phyloP scores from a whole-genome alignment of 2,797 vertebrate species.

The Coranthus polyacanthus region DNA sequence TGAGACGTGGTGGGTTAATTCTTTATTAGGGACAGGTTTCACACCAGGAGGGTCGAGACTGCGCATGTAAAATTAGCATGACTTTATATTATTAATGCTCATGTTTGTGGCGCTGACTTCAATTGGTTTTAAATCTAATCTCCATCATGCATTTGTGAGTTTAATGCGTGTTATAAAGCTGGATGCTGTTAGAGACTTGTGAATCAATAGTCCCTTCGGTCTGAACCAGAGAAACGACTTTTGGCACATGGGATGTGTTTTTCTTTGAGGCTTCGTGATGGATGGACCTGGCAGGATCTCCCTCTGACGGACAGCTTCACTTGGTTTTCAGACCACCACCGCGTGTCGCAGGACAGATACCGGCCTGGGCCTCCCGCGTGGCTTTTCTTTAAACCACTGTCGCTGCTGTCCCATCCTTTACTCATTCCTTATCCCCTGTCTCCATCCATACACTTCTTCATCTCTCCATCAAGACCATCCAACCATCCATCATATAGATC shows the following conservation, averaged over 20 bases:
- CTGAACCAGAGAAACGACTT: conserved; percentile 35
- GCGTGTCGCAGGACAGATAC: conserved; percentile 59
- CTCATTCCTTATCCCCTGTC: conserved; percentile 52
- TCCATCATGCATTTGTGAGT: conserved; percentile 1
- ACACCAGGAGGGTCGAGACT: not conserved
- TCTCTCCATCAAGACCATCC: conserved; percentile 51
- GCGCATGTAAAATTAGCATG: not conserved
- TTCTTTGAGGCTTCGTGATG: conserved; percentile 57
- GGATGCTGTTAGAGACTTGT: conserved; percentile 8
- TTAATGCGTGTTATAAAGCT: conserved; percentile 15
- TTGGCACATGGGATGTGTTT: conserved; percentile 39
- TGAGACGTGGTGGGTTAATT: too few species aligned
- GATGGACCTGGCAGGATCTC: conserved; percentile 50
- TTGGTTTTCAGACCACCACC: conserved; percentile 55
- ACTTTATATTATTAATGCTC: not conserved
- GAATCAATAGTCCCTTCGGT: conserved; percentile 43
- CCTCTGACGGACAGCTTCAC: conserved; percentile 66
- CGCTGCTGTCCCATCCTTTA: conserved; percentile 54
- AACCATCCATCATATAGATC: conserved; percentile 50
- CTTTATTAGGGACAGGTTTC: too few species aligned
- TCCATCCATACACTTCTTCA: conserved; percentile 46
- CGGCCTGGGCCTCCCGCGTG: conserved; percentile 68
- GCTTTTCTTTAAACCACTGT: conserved; percentile 68
- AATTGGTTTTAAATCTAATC: not conserved
- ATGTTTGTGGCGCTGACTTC: not conserved